Evolutionary conservation across 2,888 invertebrate genomes (phyloP).

Genomic region (Tanytarsus gracilentus): DNA sequence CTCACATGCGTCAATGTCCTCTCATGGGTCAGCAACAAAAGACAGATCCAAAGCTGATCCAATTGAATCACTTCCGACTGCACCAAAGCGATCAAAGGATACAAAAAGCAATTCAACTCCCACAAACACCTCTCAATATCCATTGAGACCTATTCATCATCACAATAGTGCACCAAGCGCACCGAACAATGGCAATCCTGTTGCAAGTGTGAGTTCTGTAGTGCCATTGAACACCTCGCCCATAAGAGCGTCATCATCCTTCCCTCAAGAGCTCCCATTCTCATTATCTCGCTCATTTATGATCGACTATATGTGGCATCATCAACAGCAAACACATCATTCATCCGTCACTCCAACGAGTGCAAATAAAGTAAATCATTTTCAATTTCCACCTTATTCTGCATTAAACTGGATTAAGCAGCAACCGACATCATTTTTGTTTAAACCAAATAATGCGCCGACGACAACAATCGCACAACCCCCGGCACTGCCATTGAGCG

Average conservation of each 20-base stretch:
- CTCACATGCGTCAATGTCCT: conserved; percentile 36
- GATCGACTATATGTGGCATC: conserved; percentile 74
- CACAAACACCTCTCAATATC: conserved; percentile 17
- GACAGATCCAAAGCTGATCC: background rate
- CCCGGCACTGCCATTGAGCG: too few species aligned
- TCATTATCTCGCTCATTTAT: conserved; percentile 57
- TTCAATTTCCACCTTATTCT: conserved; percentile 57
- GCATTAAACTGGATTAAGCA: conserved; percentile 58
- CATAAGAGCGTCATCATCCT: background rate
- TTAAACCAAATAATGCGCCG: conserved; percentile 32
- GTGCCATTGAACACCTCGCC: conserved; percentile 35
- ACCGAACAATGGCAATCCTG: too few species aligned
- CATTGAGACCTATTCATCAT: conserved; percentile 30
- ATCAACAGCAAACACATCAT: conserved; percentile 38
- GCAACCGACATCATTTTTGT: conserved; percentile 36
- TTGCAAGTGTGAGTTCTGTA: conserved; percentile 34
- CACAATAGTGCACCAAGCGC: too few species aligned
- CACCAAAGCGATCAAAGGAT: conserved; percentile 3
- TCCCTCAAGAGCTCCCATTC: conserved; percentile 38
- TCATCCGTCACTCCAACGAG: conserved; percentile 37
- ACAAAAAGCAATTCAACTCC: conserved; percentile 2
- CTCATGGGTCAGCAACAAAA: conserved; percentile 30
- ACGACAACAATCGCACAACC: background rate
- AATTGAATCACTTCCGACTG: background rate
- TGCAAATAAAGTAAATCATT: conserved; percentile 40